Evolutionary conservation across 1,140 invertebrate genomes (phyloP).

Genomic region (Diprion similis): DNA sequence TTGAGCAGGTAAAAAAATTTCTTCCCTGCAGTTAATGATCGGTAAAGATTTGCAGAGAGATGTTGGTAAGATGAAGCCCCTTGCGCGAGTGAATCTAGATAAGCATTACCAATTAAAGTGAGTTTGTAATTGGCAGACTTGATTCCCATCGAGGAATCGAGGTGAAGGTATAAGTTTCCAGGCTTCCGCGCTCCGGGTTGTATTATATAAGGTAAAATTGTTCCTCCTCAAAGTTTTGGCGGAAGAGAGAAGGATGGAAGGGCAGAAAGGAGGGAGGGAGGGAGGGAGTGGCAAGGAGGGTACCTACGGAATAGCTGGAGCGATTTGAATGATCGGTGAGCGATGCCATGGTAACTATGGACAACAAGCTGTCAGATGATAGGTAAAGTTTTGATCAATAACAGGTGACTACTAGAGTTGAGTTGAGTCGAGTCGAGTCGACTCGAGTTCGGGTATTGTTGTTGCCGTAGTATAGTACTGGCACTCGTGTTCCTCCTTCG

Average conservation of each 20-base stretch:
- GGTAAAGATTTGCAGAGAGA: too few species aligned
- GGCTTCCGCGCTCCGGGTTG: too few species aligned
- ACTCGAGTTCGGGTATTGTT: constrained; percentile 17
- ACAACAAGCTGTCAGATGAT: constrained; percentile 64
- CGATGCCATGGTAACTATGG: constrained; percentile 58
- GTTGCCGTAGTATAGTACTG: too few species aligned
- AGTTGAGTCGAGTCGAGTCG: constrained; percentile 35
- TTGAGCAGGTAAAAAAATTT: too few species aligned
- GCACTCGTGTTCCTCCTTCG: too few species aligned
- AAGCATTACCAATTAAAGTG: background rate
- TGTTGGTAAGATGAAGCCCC: background rate
- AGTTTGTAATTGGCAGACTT: constrained; percentile 3
- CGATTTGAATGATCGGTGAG: constrained; percentile 50
- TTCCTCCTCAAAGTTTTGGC: background rate
- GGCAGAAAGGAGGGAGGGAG: constrained; percentile 19
- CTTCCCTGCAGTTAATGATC: too few species aligned
- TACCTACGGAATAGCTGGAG: background rate
- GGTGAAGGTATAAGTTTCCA: too few species aligned
- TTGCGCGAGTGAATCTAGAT: background rate
- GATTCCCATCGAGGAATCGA: background rate
- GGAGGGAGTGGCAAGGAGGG: constrained; percentile 22
- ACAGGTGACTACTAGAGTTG: constrained; percentile 49
- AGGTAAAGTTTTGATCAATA: constrained; percentile 63
- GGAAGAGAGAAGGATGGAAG: background rate
- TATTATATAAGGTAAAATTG: background rate